Conservation (phyloP, 1,140 invertebrate genomes). For the Pseudomyrmex pallidus region DNA sequence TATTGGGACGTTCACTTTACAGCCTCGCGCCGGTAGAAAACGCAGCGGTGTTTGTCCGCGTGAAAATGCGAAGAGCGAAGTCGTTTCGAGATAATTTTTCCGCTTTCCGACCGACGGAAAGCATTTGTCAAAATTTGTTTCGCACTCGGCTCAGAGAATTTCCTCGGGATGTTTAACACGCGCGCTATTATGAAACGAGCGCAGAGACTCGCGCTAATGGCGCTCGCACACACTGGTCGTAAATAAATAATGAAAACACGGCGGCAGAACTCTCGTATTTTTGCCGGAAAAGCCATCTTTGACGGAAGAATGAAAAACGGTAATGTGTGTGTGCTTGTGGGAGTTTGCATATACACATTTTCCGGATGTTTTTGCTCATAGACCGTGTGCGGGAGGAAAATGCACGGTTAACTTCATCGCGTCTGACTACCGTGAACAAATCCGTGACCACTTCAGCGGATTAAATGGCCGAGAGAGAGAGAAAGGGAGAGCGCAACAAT, state of each 20-base stretch:
- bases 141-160: background rate
- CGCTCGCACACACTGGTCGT: background rate
- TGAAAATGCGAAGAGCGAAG: background rate
- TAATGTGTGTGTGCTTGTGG: slow-evolving; percentile 14
- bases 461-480: slow-evolving; percentile 6
- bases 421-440: background rate
- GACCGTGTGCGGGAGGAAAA: slow-evolving; percentile 30
- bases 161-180: background rate
- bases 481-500: background rate
- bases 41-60: no score
- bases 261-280: background rate
- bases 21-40: no score
- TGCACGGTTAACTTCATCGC: slow-evolving; percentile 60
- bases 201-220: slow-evolving; percentile 7
- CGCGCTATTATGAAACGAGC: background rate
- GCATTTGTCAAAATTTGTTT: slow-evolving; percentile 19
- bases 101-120: background rate
- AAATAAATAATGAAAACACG: slow-evolving; percentile 22
- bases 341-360: background rate
- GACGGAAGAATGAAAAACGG: background rate
- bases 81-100: background rate
- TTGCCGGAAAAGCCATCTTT: background rate
- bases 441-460: background rate
- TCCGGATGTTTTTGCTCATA: slow-evolving; percentile 1
- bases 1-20: no score